Conservation (phyloP, 1,140 invertebrate genomes). For the Octopus bimaculoides region DNA sequence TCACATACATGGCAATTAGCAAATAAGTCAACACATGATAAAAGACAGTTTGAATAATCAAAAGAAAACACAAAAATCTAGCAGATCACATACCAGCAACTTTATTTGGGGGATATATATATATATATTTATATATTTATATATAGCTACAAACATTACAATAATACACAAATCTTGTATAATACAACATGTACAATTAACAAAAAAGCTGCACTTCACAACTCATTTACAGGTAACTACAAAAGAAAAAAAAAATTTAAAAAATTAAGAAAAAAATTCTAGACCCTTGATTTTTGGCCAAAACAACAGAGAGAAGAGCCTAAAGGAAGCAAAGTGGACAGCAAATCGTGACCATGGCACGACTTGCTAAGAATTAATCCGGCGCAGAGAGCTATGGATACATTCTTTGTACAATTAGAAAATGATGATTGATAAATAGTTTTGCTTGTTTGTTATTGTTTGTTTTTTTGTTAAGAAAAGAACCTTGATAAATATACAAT, state of each 20-base stretch:
- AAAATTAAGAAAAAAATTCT: background rate
- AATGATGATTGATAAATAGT: slow-evolving; percentile 16
- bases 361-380: slow-evolving; percentile 2
- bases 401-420: slow-evolving; percentile 8
- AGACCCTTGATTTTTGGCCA: slow-evolving; percentile 4
- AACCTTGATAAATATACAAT: slow-evolving; percentile 17
- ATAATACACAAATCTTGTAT: background rate
- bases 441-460: no score
- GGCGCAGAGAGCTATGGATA: background rate
- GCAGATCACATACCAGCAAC: slow-evolving; percentile 8
- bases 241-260: no score
- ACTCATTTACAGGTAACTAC: slow-evolving; percentile 9
- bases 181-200: slow-evolving; percentile 15
- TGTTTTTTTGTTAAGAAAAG: background rate
- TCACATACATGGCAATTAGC: no score
- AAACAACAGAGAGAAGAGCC: slow-evolving; percentile 12
- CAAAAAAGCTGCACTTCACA: slow-evolving; percentile 12
- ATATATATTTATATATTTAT: slow-evolving; percentile 11
- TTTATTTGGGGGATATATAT: background rate
- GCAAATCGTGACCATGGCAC: background rate
- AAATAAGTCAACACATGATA: no score
- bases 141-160: background rate
- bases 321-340: slow-evolving; percentile 2
- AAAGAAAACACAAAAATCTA: background rate
- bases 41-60: no score